A percentile compares a stretch with the other conserved stretches of the same genome.
These are phyloP conservation scores for Gibbula magus DNA, from an alignment of 2,888 invertebrate species.

Conservation along the genomic window DNA sequence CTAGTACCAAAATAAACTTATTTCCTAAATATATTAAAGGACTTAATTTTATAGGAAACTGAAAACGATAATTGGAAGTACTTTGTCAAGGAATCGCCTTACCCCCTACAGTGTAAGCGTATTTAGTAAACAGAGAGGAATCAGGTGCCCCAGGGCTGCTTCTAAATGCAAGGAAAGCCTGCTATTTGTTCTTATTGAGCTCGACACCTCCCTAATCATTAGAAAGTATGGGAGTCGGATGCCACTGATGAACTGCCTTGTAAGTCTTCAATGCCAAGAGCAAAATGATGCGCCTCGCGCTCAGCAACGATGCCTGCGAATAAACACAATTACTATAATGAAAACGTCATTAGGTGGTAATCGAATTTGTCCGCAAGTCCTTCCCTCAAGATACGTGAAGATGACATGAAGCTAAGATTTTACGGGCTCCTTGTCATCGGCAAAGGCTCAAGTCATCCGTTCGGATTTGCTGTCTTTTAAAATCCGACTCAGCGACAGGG, in stretches of 20 bases:
- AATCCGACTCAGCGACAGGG: conserved; percentile 16
- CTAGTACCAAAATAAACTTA: too few species aligned
- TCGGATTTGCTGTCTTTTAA: conserved; percentile 10
- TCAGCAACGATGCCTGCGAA: conserved; percentile 34
- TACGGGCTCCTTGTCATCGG: conserved; percentile 20
- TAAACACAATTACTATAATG: conserved; percentile 48
- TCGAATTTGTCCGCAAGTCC: conserved; percentile 37
- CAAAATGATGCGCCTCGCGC: conserved; percentile 21
- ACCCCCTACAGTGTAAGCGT: conserved; percentile 11
- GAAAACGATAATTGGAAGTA: neutral
- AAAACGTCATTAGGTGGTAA: conserved; percentile 45
- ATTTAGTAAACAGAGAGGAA: conserved; percentile 18
- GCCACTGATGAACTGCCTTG: conserved; percentile 18
- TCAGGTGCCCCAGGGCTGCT: neutral
- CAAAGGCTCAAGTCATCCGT: conserved; percentile 22
- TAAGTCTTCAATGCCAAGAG: conserved; percentile 14
- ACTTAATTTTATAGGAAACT: conserved; percentile 1
- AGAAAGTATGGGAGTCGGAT: conserved; percentile 22
- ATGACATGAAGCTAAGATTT: conserved; percentile 18
- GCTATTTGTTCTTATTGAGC: conserved; percentile 21
- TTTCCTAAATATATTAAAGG: too few species aligned
- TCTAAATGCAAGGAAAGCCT: conserved; percentile 16
- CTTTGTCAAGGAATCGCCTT: conserved; percentile 1
- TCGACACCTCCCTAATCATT: conserved; percentile 23
- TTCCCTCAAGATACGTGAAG: conserved; percentile 18